Evolutionary conservation across 2,888 invertebrate species (phyloP), one percentile per base, ranked within the genome.

Genomic region (Euproctis similis): DNA sequence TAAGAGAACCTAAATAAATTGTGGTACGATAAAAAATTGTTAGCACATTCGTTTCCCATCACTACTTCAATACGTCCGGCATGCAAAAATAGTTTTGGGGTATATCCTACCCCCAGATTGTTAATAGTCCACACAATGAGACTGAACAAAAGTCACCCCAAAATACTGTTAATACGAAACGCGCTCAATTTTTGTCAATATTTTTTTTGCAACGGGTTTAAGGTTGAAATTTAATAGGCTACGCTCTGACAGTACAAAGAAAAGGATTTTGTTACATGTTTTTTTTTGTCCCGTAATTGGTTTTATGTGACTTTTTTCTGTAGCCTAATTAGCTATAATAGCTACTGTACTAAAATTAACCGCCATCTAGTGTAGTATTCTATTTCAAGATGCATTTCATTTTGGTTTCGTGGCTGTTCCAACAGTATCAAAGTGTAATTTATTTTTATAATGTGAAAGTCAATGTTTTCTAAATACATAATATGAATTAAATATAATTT

Each of bases 191-290:
- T 47, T 57, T 50, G 21, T 10, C 28, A 20, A 14, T 11, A 12
- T 16, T 28, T 46, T 42, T 33, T 45, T 9, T 41, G 34, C 31
- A 53, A 62, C 55, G 60, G 64, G 76, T 59, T 60, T 76, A 59
- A 52, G 61, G 76, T 78, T 75, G 57, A 78, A 59, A 65, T 76
- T 73, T 77, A 75, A 78, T 74, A 58, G 64, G 69, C 53, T 66
- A 60, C 56, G 47, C 63, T 66, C 59, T 55, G 42, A 51, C 44
- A 52, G 55, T 42, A 39, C 34, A 42, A 64, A 63, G 55, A 59
- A 60, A 10, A 60, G 62, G 60, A 63, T 65, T 60, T 59, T 43
- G 36, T 46, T 56, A 53, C 29, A 52, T 57, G 55, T 53, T 30
- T 36, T 20, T n/a, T n/a, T n/a, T 2, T 12, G n/a, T 12, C 19